Evolutionary conservation across 2,113 vertebrate species (phyloP).

Genomic region (Python bivittatus): DNA sequence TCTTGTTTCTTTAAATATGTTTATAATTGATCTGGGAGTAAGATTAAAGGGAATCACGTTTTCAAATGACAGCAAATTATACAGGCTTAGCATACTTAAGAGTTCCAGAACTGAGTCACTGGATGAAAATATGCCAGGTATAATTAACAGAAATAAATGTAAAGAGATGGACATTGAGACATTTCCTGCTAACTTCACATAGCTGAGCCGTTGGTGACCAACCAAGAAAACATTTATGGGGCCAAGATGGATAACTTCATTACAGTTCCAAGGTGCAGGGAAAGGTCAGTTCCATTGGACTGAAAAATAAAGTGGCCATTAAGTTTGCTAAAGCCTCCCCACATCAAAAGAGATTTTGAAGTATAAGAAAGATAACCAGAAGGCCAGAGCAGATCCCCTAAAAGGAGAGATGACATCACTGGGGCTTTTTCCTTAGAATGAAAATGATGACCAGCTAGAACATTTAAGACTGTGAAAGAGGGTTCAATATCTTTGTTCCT

Average conservation of each 20-base stretch:
- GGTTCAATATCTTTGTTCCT: not conserved
- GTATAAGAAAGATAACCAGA: no score
- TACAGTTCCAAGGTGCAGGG: not conserved
- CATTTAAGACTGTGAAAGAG: not conserved
- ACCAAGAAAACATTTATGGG: not conserved
- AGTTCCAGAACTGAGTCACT: not conserved
- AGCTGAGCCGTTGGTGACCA: not conserved
- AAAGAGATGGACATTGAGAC: not conserved
- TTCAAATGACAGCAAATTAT: not conserved
- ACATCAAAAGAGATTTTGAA: no score
- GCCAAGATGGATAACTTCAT: not conserved
- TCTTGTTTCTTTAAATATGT: not conserved
- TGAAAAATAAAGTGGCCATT: not conserved
- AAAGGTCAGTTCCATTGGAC: not conserved
- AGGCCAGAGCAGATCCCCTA: no score
- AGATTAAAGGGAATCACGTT: not conserved
- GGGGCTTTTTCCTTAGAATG: no score
- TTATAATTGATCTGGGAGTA: not conserved
- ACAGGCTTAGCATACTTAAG: no score
- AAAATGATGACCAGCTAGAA: not conserved
- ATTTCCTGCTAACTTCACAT: not conserved
- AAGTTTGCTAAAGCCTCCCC: not conserved
- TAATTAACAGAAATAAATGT: not conserved
- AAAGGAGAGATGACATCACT: no score
- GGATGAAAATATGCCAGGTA: not conserved